Conservation (phyloP, 2,888 invertebrate genomes). For the Volucella inflata region DNA sequence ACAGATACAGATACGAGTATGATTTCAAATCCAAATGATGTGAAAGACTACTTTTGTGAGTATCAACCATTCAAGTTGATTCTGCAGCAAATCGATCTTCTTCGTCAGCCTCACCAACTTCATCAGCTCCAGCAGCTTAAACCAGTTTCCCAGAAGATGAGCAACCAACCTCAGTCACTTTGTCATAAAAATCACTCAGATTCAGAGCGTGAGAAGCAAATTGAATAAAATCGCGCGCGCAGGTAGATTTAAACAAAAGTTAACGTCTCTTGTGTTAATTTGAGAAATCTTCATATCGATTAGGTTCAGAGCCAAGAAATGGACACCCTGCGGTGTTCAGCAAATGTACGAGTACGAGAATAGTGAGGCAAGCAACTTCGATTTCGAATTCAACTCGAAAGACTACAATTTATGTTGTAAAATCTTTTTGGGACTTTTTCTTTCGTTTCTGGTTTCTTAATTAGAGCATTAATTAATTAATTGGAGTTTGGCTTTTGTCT, state of each 20-base stretch:
- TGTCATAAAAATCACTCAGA: conserved; percentile 66
- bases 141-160: conserved; percentile 1
- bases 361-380: conserved; percentile 32
- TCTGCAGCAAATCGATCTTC: no score
- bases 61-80: no score
- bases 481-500: conserved; percentile 13
- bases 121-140: background rate
- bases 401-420: conserved; percentile 47
- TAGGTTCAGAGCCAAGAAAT: background rate
- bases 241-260: conserved; percentile 59
- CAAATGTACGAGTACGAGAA: conserved; percentile 13
- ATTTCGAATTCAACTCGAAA: conserved; percentile 8
- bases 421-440: conserved; percentile 25
- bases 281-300: conserved; percentile 53
- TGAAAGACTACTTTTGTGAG: background rate
- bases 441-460: conserved; percentile 59
- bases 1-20: background rate
- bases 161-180: conserved; percentile 28
- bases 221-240: conserved; percentile 54
- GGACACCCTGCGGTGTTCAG: conserved; percentile 57
- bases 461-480: conserved; percentile 70
- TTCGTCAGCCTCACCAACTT: no score
- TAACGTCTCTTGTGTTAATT: conserved; percentile 65
- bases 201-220: conserved; percentile 74
- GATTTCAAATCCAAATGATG: background rate